These are phyloP conservation scores for Coturnix japonica DNA, from an alignment of 2,113 vertebrate species.

Conservation along the genomic window DNA sequence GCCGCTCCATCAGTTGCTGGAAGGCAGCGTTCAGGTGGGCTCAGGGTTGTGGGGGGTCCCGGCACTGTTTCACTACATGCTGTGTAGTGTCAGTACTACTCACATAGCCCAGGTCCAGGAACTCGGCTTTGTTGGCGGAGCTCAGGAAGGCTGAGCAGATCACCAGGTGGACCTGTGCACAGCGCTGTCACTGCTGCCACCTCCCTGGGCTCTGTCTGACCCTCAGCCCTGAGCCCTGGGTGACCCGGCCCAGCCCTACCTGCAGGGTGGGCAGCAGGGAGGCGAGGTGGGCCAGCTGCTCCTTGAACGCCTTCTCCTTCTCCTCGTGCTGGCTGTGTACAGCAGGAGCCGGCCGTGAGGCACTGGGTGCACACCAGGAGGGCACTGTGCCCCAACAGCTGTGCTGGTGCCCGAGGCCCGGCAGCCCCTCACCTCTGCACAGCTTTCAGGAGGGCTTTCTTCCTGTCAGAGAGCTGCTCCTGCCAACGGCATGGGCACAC, in stretches of 20 bases:
- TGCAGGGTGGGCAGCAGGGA: slow-evolving; percentile 90
- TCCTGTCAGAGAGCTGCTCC: slow-evolving; percentile 91
- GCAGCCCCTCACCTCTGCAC: slow-evolving; percentile 86
- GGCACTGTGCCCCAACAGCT: not conserved
- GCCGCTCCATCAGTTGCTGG: slow-evolving; percentile 92
- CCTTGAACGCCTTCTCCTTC: slow-evolving; percentile 91
- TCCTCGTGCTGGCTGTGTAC: slow-evolving; percentile 88
- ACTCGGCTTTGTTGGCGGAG: slow-evolving; percentile 92
- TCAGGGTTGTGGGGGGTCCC: not conserved
- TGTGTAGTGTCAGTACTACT: slow-evolving; percentile 56
- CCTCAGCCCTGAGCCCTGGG: not conserved
- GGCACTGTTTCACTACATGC: accelerated
- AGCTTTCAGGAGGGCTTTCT: slow-evolving; percentile 87
- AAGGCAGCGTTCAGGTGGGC: accelerated
- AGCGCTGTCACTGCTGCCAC: accelerated
- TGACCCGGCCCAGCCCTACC: slow-evolving; percentile 67
- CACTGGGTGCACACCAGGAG: accelerated
- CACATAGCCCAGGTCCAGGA: slow-evolving; percentile 93
- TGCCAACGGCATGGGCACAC: slow-evolving; percentile 26
- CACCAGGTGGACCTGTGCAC: slow-evolving; percentile 86
- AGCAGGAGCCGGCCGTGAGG: not conserved
- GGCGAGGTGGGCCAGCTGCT: slow-evolving; percentile 87
- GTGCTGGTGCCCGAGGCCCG: not conserved
- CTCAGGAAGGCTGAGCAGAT: slow-evolving; percentile 92
- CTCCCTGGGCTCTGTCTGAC: not conserved